phyloP scores from a whole-genome alignment of 2,888 invertebrate species.

The Drosophila nr. medialis region DNA sequence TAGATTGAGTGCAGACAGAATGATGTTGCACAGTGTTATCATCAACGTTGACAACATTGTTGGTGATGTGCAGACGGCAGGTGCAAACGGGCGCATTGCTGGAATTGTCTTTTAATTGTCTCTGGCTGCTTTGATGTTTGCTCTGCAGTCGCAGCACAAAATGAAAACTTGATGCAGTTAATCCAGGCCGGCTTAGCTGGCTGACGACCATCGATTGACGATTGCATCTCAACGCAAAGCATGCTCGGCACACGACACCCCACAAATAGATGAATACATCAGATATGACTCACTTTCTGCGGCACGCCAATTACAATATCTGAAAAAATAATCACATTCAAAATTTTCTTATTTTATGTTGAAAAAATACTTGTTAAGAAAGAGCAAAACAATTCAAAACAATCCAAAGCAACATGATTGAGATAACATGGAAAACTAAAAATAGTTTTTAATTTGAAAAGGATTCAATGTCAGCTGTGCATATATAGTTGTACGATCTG shows the following conservation, averaged over 20 bases:
- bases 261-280: background rate
- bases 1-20: background rate
- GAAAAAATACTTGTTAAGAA: too few species aligned
- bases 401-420: background rate
- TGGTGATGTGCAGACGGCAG: slow-evolving; percentile 67
- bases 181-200: slow-evolving; percentile 47
- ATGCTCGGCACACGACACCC: slow-evolving; percentile 23
- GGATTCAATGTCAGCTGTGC: background rate
- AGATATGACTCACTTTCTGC: background rate
- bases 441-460: background rate
- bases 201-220: slow-evolving; percentile 41
- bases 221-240: slow-evolving; percentile 3
- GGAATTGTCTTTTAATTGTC: slow-evolving; percentile 69
- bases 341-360: background rate
- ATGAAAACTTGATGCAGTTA: slow-evolving; percentile 50
- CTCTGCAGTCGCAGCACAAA: slow-evolving; percentile 29
- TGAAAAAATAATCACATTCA: background rate
- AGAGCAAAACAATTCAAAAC: background rate
- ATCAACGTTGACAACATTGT: slow-evolving; percentile 52
- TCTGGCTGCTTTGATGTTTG: slow-evolving; percentile 54
- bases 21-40: slow-evolving; percentile 27
- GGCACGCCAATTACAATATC: background rate
- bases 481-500: background rate
- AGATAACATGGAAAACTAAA: background rate
- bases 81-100: slow-evolving; percentile 69